Evolutionary conservation across 2,888 invertebrate genomes (phyloP), one percentile per base, ranked within the genome.

Genomic region (Tachina lurida): DNA sequence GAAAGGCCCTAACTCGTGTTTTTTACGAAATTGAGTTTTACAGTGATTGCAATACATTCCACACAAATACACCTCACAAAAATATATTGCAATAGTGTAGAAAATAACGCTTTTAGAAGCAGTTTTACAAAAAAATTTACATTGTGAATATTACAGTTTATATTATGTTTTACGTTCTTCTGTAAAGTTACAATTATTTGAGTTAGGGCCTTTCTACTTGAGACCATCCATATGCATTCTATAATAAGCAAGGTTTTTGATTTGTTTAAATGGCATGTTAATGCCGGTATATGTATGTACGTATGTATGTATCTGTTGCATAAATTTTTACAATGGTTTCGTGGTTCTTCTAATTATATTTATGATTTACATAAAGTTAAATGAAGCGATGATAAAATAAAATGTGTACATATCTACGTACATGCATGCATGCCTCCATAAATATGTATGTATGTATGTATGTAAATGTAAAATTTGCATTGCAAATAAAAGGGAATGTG

Each of bases 251-350:
- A 73, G 60, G 17, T 73, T 19, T 71, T 71, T 45, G 65, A 9
- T 71, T 39, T 17, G 9, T 73, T 73, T 39, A 47, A 71, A 58
- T 71, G 56, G 43, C 70, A 71, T 60, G 45, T 31, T 71, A 47
- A 47, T 71, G 73, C 39, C 58, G 73, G 58, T 9, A 41, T 41
- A 43, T 17, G 3, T 22, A 22, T 22, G 8, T 49, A 49, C 3
- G n/a, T 49, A 13, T 15, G n/a, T 13, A 49, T 1, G 3, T 62
- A 39, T 17, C 13, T 68, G 39, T 52, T 68, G 39, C 31, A 41
- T 10, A 41, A 43, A 62, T 12, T 62, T 62, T 41, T 41, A 43
- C 12, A 47, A 31, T 65, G 9, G 22, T 31, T 22, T 65, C 49
- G 47, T n/a, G 19, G 9, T 47, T 15, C 13, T 65, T 22, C 13